phyloP scores from a whole-genome alignment of 2,797 vertebrate genomes.

The Coccyzus lansbergi region DNA sequence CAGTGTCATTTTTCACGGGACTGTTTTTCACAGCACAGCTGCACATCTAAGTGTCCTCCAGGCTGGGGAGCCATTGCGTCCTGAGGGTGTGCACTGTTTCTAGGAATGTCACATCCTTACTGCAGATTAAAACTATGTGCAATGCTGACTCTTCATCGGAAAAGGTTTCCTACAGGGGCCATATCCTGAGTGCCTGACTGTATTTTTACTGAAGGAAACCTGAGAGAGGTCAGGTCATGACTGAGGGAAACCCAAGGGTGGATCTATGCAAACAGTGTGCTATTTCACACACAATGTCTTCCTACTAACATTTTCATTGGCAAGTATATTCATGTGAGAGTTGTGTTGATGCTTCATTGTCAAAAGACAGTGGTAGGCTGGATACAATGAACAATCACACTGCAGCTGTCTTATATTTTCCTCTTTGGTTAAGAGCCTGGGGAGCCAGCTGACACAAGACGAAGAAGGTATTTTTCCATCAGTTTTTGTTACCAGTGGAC shows the following conservation, averaged over 20 bases:
- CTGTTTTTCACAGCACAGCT: slow-evolving; percentile 6
- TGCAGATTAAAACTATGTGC: not conserved
- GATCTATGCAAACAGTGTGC: not conserved
- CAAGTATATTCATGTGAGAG: not conserved
- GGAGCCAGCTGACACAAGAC: slow-evolving; percentile 31
- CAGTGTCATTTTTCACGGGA: not conserved
- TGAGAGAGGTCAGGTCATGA: not conserved
- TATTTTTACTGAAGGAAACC: not conserved
- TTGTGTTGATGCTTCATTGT: not conserved
- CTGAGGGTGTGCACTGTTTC: not conserved
- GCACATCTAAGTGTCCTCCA: not conserved
- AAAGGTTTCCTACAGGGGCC: not conserved
- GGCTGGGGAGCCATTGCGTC: not conserved
- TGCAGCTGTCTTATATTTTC: slow-evolving; percentile 37
- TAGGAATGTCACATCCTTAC: not conserved
- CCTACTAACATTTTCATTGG: not conserved
- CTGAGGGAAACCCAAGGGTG: not conserved
- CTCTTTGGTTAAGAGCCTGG: slow-evolving; percentile 39
- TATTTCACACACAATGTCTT: not conserved
- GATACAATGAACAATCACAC: not conserved
- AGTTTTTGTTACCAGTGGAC: not conserved
- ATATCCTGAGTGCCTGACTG: not conserved
- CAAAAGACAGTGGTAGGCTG: slow-evolving; percentile 9
- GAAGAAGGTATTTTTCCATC: slow-evolving; percentile 48
- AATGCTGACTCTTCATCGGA: not conserved